These are phyloP conservation scores for Vombatus ursinus DNA, from an alignment of 2,113 vertebrate species.

Conservation along the genomic window DNA sequence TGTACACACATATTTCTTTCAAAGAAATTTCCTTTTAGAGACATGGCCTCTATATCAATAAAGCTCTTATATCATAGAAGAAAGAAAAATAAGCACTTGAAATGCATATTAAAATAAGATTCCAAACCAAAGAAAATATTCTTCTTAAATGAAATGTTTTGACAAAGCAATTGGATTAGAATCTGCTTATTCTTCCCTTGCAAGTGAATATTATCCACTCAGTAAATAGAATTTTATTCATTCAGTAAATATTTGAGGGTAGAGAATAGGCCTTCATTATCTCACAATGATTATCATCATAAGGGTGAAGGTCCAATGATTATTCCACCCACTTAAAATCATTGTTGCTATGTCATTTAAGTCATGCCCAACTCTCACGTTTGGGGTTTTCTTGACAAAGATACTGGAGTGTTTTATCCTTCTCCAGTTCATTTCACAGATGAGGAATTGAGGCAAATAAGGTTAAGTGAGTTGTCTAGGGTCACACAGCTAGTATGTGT, in stretches of 20 bases:
- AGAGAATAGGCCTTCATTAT: neutral
- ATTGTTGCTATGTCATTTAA: neutral
- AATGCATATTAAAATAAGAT: neutral
- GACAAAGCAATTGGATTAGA: neutral
- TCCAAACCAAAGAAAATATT: slow-evolving; percentile 9
- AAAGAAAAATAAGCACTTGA: neutral
- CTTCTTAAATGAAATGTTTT: slow-evolving; percentile 13
- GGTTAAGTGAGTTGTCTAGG: neutral
- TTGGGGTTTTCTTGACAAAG: neutral
- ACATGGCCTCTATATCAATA: neutral
- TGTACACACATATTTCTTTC: neutral
- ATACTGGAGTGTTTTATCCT: neutral
- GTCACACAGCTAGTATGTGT: neutral
- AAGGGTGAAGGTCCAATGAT: neutral
- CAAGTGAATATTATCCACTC: neutral
- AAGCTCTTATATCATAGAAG: neutral
- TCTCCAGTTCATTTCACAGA: neutral
- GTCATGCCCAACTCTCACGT: neutral
- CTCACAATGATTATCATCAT: neutral
- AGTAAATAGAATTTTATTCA: neutral
- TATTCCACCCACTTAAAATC: neutral
- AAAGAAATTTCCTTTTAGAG: neutral
- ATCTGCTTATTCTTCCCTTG: neutral
- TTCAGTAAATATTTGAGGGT: neutral
- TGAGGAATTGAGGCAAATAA: neutral